Evolutionary conservation across 2,797 vertebrate species (phyloP), one percentile per base, ranked within the genome.

Genomic region (Chromobotia macracanthus): DNA sequence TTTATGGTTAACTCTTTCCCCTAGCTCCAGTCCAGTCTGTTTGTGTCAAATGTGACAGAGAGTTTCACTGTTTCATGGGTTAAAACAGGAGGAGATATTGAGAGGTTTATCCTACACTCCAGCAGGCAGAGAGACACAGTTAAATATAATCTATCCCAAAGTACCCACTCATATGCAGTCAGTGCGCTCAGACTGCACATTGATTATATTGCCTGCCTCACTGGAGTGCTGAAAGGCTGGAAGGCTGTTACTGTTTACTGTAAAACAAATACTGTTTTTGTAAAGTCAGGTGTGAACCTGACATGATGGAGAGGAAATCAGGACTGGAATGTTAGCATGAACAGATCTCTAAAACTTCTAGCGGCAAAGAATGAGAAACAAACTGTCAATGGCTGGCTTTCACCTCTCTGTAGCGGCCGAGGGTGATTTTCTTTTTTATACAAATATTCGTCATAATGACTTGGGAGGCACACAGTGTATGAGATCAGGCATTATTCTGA

Each of bases 141-240:
- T 89, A 95, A 95, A 84, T 95, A 93, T 91, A 98, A 95, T 82
- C 10, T 97, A 80, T 95, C 96, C 53, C 91, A 88, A 82, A 87
- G 89, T 87, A 91, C 91, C 75, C 91, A 89, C 84, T 95, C 92
- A 58, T 87, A 90, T 84, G 87, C 93, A 71, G 88, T 99, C 89
- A 92, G 93, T 87, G 96, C 96, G 93, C 95, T 99, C 35, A 90
- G 92, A 83, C 94, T 96, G 88, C 92, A 89, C 91, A 96, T 95
- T 93, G 95, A 96, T 92, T 99, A 98, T 89, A 87, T 96, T 95
- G 92, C 94, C 94, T 97, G 95, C 94, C 94, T 99, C 93, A 96
- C 94, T 87, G 96, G 96, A 90, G 92, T 91, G 21, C 86, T 91
- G 89, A 93, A 89, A 38, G 93, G 92, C 89, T 91, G 93, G 86